Evolutionary conservation across 2,113 vertebrate genomes (phyloP).

Genomic region (Austrofundulus limnaeus): DNA sequence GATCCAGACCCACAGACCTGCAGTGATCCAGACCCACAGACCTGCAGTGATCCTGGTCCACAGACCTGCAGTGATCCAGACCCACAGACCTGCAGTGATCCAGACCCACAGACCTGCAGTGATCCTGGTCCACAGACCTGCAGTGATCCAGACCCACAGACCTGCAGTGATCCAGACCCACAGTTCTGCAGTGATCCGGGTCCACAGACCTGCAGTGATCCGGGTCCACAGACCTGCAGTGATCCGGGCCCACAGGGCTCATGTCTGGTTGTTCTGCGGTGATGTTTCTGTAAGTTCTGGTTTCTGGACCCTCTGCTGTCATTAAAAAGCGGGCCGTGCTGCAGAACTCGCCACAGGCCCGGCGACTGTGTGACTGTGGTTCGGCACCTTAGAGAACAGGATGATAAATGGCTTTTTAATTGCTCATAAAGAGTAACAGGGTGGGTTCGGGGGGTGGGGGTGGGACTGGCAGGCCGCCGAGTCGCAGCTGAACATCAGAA

Average conservation of each 20-base stretch:
- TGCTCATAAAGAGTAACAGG: conserved; percentile 64
- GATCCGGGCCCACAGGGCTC: conserved; percentile 8
- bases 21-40: too few relatives aligned
- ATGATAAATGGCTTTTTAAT: conserved; percentile 72
- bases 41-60: too few relatives aligned
- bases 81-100: too few relatives aligned
- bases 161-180: too few relatives aligned
- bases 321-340: conserved; percentile 36
- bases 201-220: not conserved
- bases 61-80: too few relatives aligned
- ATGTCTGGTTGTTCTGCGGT: conserved; percentile 25
- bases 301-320: conserved; percentile 34
- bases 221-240: conserved; percentile 12
- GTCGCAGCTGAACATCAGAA: conserved; percentile 5
- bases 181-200: not conserved
- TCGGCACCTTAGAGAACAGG: conserved; percentile 60
- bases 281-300: conserved; percentile 34
- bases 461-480: conserved; percentile 32
- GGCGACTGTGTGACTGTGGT: conserved; percentile 68
- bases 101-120: too few relatives aligned
- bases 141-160: too few relatives aligned
- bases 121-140: too few relatives aligned
- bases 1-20: too few relatives aligned
- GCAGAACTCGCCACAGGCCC: conserved; percentile 55
- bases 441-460: conserved; percentile 37